phyloP scores from a whole-genome alignment of 2,113 vertebrate genomes.

The Lichenostomus cassidix region DNA sequence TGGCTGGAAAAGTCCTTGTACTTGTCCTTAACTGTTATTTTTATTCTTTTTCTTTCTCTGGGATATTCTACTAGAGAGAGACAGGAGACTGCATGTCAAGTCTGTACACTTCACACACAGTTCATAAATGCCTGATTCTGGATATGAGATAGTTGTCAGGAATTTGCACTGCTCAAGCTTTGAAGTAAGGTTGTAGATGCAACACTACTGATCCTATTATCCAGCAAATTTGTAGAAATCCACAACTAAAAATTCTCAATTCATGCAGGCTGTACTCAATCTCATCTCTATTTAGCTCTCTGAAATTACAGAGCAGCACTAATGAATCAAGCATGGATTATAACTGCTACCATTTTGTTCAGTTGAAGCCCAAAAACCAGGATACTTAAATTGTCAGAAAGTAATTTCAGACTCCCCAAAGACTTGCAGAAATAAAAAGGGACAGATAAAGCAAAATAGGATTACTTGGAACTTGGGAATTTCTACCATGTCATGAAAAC shows the following conservation, averaged over 20 bases:
- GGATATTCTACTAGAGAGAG: neutral
- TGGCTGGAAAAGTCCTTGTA: neutral
- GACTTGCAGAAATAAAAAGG: constrained; percentile 18
- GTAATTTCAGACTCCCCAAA: neutral
- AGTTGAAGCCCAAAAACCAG: neutral
- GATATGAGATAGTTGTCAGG: neutral
- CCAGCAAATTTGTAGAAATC: neutral
- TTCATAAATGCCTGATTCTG: neutral
- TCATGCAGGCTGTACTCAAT: neutral
- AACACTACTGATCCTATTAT: neutral
- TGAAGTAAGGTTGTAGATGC: neutral
- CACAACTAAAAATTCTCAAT: neutral
- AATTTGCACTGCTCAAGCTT: neutral
- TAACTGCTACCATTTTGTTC: neutral
- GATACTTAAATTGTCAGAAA: neutral
- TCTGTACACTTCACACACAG: neutral
- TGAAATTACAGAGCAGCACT: neutral
- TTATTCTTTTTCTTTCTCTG: neutral
- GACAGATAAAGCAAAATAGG: constrained; percentile 22
- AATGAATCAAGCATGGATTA: neutral
- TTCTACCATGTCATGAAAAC: neutral
- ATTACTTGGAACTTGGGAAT: constrained; percentile 44
- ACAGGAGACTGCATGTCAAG: neutral
- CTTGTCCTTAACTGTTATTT: neutral
- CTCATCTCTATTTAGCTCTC: neutral